Evolutionary conservation across 2,113 vertebrate genomes (phyloP), one percentile per base, ranked within the genome.

Genomic region (Microtus montanus): DNA sequence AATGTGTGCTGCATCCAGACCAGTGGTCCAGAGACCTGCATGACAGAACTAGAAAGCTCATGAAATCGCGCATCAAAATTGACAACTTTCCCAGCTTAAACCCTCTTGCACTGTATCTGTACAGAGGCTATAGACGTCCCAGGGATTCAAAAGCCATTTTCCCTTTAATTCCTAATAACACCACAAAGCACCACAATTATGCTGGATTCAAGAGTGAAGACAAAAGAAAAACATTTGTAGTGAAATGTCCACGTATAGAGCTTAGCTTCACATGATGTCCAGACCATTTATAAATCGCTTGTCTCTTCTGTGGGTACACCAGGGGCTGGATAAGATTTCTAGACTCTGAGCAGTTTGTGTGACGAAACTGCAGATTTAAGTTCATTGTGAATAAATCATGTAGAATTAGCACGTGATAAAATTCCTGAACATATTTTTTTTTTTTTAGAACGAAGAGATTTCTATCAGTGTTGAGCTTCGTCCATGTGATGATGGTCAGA

Each of bases 391-490:
- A 64, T 84, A 13, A 95, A 49, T 61, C 12, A 73, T 44, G 71
- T 5, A 52, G 12, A 73, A 47, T 77, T 11, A 70, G 6, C 35
- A 44, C 70, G 28, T n/a, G 52, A 70, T 15, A 64, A 52, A 61
- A 73, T 13, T 68, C 71, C 95, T 87, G 68, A 89, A 90, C 85
- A 78, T 0, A 74, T 44, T 87, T 89, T 87, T 90, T 49, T 49
- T 49, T 93, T 82, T 71, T 93, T 95, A 98, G 98, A 88, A 95
- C 82, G 10, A 96, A 35, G 70, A 96, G 2, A 98, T 97, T 96
- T 96, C 95, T 41, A 19, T 98, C 35, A 97, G 89, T 44, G 78
- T 96, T 66, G 95, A 97, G 15, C 87, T 98, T 83, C 95, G 58
- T 49, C 96, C 96, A 5, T 97, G 97, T 87, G 49, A 44, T 41